These are phyloP conservation scores for Thunnus albacares DNA, from an alignment of 2,797 vertebrate genomes.

Conservation along the genomic window DNA sequence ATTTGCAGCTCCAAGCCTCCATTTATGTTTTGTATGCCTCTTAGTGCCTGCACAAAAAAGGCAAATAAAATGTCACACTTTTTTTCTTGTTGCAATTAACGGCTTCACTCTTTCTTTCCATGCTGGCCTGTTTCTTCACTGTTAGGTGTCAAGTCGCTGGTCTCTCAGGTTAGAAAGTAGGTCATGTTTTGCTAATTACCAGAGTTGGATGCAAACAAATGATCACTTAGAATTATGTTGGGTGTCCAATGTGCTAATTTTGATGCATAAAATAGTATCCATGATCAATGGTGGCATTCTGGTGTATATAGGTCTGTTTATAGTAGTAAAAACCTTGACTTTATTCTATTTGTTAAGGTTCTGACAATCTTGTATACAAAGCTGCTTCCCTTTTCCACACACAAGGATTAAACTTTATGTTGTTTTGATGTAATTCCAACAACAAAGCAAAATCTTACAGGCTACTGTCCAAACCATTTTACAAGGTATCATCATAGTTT, in stretches of 20 bases:
- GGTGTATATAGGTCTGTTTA: neutral
- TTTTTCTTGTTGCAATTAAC: conserved; percentile 1
- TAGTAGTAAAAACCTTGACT: neutral
- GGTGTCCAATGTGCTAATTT: neutral
- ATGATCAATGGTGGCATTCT: too few species aligned
- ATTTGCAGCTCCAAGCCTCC: neutral
- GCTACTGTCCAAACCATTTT: neutral
- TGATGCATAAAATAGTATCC: neutral
- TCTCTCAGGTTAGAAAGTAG: neutral
- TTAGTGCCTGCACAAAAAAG: conserved; percentile 2
- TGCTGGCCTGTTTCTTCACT: conserved; percentile 1
- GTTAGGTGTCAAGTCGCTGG: too few species aligned
- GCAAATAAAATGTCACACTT: conserved; percentile 12
- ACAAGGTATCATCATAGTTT: neutral
- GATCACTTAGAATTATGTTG: neutral
- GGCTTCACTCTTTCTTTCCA: neutral
- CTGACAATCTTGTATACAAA: neutral
- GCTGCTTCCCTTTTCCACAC: conserved; percentile 7
- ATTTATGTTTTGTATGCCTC: neutral
- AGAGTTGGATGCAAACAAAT: neutral
- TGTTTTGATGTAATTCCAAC: neutral
- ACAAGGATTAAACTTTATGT: neutral
- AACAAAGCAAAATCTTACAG: neutral
- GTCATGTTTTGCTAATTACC: neutral
- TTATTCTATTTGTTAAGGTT: conserved; percentile 1